Conservation (phyloP, 2,888 invertebrate species). For the Dascillus cervinus region DNA sequence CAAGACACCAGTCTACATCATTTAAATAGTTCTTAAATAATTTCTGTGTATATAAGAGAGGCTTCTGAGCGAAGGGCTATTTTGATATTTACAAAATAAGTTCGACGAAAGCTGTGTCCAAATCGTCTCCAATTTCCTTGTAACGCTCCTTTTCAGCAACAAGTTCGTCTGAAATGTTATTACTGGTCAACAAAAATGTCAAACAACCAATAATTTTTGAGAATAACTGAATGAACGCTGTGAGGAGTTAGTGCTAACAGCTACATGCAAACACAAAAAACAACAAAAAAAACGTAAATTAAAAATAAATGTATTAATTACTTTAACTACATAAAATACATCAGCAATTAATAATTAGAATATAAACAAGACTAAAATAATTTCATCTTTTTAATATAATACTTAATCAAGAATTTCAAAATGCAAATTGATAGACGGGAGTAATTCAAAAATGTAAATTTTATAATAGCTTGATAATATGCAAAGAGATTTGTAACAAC, state of each 20-base stretch:
- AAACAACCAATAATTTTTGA: neutral
- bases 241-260: too few species aligned
- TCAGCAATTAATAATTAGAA: constrained; percentile 33
- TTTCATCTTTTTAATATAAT: constrained; percentile 26
- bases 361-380: constrained; percentile 40
- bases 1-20: constrained; percentile 6
- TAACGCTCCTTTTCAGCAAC: constrained; percentile 98
- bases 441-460: too few species aligned
- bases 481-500: too few species aligned
- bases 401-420: constrained; percentile 9
- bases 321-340: constrained; percentile 40
- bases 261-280: constrained; percentile 30
- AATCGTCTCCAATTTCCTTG: constrained; percentile 99
- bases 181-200: constrained; percentile 1
- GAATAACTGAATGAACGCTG: too few species aligned
- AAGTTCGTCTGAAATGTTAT: constrained; percentile 71
- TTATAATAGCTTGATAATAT: too few species aligned
- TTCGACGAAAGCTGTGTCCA: constrained; percentile 98
- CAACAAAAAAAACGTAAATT: constrained; percentile 24
- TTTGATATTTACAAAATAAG: constrained; percentile 55
- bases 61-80: constrained; percentile 8
- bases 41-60: constrained; percentile 2
- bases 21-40: constrained; percentile 3
- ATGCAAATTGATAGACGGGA: constrained; percentile 2
- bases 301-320: constrained; percentile 35